Evolutionary conservation across 2,888 invertebrate species (phyloP).

Genomic region (Pseudanteris insignis): DNA sequence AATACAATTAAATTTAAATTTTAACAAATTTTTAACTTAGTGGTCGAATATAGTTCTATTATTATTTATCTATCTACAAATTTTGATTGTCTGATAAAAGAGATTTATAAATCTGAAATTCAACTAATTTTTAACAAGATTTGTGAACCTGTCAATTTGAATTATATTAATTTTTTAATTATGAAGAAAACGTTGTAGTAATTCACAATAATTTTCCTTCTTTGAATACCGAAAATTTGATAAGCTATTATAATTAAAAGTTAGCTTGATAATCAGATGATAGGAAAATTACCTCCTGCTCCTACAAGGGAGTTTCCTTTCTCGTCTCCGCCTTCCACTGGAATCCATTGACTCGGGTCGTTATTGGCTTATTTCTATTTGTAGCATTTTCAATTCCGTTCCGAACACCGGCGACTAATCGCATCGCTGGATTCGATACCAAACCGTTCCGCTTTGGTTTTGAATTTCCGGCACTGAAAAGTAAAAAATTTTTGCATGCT

Average conservation of each 20-base stretch:
- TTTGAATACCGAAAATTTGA: too few species aligned
- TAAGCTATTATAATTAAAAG: too few species aligned
- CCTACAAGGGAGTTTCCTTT: constrained; percentile 81
- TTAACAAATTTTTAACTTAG: too few species aligned
- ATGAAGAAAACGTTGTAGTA: neutral
- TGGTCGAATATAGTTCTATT: too few species aligned
- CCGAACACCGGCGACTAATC: constrained; percentile 80
- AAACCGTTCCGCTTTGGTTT: constrained; percentile 85
- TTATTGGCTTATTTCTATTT: constrained; percentile 66
- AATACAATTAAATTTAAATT: too few species aligned
- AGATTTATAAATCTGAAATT: too few species aligned
- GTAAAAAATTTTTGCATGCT: neutral
- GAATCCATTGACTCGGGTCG: constrained; percentile 74
- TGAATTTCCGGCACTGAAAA: constrained; percentile 64
- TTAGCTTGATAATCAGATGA: neutral
- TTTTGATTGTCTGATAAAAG: too few species aligned
- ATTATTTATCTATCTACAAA: too few species aligned
- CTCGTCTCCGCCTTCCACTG: constrained; percentile 74
- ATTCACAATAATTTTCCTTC: too few species aligned
- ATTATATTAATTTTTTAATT: too few species aligned
- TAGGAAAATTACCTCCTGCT: constrained; percentile 52
- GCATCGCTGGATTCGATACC: constrained; percentile 86
- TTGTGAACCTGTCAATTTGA: too few species aligned
- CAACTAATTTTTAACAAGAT: too few species aligned
- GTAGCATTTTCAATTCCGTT: constrained; percentile 75